Conservation (phyloP, 2,113 vertebrate genomes). For the Mastomys natalensis region DNA sequence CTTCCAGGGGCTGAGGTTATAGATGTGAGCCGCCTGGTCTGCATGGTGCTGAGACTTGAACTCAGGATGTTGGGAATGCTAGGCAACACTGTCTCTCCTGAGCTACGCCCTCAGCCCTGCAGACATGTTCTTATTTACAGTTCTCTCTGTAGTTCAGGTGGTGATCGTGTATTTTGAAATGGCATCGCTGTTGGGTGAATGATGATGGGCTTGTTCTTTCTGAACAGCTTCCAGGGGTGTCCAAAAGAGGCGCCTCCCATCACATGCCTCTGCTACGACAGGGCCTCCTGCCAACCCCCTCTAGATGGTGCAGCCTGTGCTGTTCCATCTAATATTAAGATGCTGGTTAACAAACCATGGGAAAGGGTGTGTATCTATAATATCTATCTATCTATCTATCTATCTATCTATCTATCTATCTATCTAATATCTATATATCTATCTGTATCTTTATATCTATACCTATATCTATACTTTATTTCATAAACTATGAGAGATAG, state of each 20-base stretch:
- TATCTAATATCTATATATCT: too few species aligned
- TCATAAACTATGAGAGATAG: neutral
- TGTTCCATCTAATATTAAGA: neutral
- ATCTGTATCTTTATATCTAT: too few species aligned
- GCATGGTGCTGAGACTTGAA: neutral
- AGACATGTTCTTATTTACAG: neutral
- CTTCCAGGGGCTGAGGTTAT: neutral
- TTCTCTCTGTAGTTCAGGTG: neutral
- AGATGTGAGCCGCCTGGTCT: neutral
- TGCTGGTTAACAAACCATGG: neutral
- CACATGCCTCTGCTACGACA: neutral
- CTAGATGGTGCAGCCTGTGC: neutral
- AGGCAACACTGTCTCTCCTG: neutral
- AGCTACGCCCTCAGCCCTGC: neutral
- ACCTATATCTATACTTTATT: too few species aligned
- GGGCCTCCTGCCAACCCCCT: neutral
- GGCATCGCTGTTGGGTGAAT: neutral
- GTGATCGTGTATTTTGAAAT: neutral
- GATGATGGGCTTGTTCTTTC: neutral
- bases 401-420: too few species aligned
- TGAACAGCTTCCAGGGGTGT: too few species aligned
- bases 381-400: too few species aligned
- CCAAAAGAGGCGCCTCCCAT: neutral
- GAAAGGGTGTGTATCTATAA: neutral
- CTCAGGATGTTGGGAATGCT: neutral